Percentiles rank a stretch among this genome's conserved stretches.
Conservation (phyloP, 2,888 invertebrate species). For the Hemaris fuciformis region DNA sequence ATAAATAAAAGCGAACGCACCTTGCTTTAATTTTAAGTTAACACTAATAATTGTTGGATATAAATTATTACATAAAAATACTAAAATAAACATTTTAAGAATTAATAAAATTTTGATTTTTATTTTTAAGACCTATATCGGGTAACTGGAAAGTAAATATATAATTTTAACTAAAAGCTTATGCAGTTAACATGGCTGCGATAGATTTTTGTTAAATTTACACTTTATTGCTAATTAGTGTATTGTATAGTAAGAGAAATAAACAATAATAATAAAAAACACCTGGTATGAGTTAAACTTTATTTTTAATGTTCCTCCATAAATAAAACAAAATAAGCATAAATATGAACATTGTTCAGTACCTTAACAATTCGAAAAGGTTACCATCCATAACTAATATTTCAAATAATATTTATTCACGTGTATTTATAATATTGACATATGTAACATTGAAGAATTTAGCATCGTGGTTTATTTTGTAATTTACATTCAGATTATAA, state of each 20-base stretch:
- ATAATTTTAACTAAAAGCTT: no score
- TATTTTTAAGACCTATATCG: background rate
- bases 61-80: background rate
- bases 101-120: background rate
- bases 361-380: background rate
- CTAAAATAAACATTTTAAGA: background rate
- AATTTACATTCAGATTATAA: background rate
- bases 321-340: constrained; percentile 48
- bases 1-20: background rate
- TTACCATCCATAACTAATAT: background rate
- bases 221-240: no score
- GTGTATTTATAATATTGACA: background rate
- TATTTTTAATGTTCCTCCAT: constrained; percentile 55
- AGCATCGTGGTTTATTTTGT: background rate
- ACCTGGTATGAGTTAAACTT: constrained; percentile 20
- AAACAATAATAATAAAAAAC: background rate
- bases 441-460: background rate
- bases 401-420: background rate
- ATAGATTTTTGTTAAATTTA: no score
- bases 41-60: background rate
- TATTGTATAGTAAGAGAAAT: no score
- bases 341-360: constrained; percentile 17
- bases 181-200: no score
- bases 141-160: no score
- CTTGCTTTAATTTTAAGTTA: background rate